Base-by-base conservation (phyloP, 2,888 invertebrate species). In the Tiphia femorata region DNA sequence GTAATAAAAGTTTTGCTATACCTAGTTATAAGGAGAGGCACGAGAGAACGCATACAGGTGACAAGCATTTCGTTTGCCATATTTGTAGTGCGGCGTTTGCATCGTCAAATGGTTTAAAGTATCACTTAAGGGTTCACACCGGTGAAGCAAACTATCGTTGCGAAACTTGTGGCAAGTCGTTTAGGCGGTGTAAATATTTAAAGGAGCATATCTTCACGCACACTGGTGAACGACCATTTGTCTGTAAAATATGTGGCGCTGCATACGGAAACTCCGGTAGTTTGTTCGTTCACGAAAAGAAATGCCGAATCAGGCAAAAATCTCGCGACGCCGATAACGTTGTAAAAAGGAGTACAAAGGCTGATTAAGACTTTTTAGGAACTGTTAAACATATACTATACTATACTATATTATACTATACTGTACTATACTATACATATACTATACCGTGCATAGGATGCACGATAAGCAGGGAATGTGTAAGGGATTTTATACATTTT, bases 171-270 rank as follows among this genome's bases (percentile, higher is more conserved):
- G 67, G 63, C 5, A 76, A 76, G 38, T 61, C 69, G 1, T 76
- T 76, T 21, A 40, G 52, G 10, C 63, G 75, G 0, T 46, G 43
- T 10, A 73, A 72, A 42, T 74, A 72, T 27, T 48, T 75, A 6
- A 72, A 65, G 4, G 72, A 75, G 3, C 76, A 76, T 37, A 59
- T 41, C 8, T 72, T 70, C 33, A 75, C 67, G 0, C 75, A 75
- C 29, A 76, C 75, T 0, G 74, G 74, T 3, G 70, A 75, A 57
- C 66, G 60, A 27, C 74, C 75, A 5, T 76, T 62, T 16, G 47
- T 46, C 8, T 76, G 75, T 41, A 62, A 67, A 49, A 44, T 50
- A 14, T 76, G 75, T 20, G 70, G 67, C 2, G 46, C 56, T 8
- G 64, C 63, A 1, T 76, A 75, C 19, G 59, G 62, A 4, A 73